phyloP scores from a whole-genome alignment of 2,797 vertebrate genomes.

The Pempheris klunzingeri region DNA sequence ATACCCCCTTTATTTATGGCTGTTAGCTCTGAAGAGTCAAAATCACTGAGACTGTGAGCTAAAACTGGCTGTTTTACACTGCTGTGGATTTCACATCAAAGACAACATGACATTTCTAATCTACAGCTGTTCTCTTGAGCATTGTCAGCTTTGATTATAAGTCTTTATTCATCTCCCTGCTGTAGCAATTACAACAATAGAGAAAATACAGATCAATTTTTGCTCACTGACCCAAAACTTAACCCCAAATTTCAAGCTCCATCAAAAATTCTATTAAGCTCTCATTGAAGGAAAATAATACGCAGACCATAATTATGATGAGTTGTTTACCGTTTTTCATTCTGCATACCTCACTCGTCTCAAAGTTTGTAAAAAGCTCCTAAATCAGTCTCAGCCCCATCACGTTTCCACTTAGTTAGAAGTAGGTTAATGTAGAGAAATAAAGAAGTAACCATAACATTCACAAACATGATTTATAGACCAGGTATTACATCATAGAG shows the following conservation, averaged over 20 bases:
- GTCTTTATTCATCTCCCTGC: conserved; percentile 25
- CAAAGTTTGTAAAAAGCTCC: not conserved
- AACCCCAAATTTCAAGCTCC: conserved; percentile 27
- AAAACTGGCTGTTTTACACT: not conserved
- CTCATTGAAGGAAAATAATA: not conserved
- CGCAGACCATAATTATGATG: conserved; percentile 1
- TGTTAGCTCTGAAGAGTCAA: not conserved
- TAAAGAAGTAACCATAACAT: not conserved
- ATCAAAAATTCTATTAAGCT: conserved; percentile 31
- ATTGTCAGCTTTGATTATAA: conserved; percentile 34
- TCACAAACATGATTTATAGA: not conserved
- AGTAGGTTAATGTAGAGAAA: not conserved
- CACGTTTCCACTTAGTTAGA: not conserved
- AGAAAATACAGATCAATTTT: conserved; percentile 36
- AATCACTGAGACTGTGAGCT: not conserved
- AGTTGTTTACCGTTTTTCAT: conserved; percentile 11
- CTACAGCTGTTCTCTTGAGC: not conserved
- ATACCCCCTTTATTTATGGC: conserved; percentile 7
- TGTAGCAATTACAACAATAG: conserved; percentile 23
- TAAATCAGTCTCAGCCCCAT: not conserved
- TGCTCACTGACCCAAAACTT: conserved; percentile 37
- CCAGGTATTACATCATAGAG: not conserved
- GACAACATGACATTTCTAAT: conserved; percentile 19
- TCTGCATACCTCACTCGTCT: not conserved
- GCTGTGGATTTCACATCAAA: conserved; percentile 14